These are phyloP conservation scores for Nothocercus nigrocapillus DNA, from an alignment of 2,113 vertebrate genomes.

Conservation along the genomic window DNA sequence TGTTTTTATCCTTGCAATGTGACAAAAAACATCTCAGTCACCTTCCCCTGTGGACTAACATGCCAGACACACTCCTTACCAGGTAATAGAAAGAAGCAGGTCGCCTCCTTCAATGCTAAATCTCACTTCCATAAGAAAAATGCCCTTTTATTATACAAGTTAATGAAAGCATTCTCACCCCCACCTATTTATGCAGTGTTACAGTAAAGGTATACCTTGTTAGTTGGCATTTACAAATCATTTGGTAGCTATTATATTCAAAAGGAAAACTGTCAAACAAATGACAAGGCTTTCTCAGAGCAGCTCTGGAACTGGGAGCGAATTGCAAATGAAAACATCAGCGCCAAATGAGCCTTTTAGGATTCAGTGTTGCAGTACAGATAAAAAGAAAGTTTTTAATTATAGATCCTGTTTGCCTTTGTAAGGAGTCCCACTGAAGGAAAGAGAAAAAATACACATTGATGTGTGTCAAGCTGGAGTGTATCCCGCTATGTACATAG, in stretches of 20 bases:
- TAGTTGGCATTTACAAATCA: background rate
- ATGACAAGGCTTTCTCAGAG: background rate
- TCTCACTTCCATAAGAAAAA: background rate
- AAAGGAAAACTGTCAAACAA: background rate
- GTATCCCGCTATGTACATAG: background rate
- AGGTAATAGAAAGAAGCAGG: background rate
- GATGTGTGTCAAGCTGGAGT: background rate
- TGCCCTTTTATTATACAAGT: background rate
- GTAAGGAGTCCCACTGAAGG: background rate
- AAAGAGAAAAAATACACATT: background rate
- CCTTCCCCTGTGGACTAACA: background rate
- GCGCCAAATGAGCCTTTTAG: slow-evolving; percentile 12
- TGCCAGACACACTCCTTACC: background rate
- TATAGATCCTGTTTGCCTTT: slow-evolving; percentile 27
- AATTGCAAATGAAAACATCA: background rate
- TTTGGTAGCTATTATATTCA: background rate
- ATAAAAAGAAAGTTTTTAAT: slow-evolving; percentile 39
- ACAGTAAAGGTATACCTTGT: background rate
- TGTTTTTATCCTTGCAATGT: background rate
- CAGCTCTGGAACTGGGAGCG: slow-evolving; percentile 12
- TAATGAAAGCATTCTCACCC: background rate
- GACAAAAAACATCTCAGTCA: background rate
- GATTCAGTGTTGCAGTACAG: background rate
- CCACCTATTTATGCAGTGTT: background rate
- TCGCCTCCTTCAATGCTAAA: background rate